Evolutionary conservation across 2,888 invertebrate species (phyloP), one percentile per base, ranked within the genome.

Genomic region (Ectobius pallidus): DNA sequence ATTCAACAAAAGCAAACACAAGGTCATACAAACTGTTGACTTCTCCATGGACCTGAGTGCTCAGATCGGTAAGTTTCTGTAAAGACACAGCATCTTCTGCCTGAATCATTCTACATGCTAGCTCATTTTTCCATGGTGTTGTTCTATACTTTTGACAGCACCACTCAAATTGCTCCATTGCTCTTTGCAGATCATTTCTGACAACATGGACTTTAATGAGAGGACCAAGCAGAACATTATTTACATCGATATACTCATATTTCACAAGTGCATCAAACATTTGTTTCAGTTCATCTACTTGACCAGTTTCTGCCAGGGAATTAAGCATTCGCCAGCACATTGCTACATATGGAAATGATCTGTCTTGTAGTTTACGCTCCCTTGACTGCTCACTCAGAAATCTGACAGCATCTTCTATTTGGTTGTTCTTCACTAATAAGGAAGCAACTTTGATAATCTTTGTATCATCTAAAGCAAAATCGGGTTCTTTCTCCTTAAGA

Each of bases 1-100:
- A 92, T 80, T 95, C 94, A 2, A 96, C 87, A 80, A 96, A 96
- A 1, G 92, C 89, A 61, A 94, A 87, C 3, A 94, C 93, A 77
- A 96, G 85, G 81, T 95, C 94, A 78, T 93, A 92, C 4, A 96
- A 86, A 76, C 94, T 92, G 80, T 94, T 94, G 49, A 92, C 89
- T 84, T 96, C 94, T 3, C 95, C 95, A 76, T 93, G 90, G 44
- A 92, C 87, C 79, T 87, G 85, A 0, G 93, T 93, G 77, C 91
- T 91, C 16, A 94, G 83, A 82, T 96, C 95, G 0, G 95, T 93
- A 18, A 96, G 81, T 82, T 88, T 89, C 81, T 96, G 95, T n/a
- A 96, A 83, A 77, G 88, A 89, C 0, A 87, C 86, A 0, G 94
- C 92, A 81, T 96, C 93, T 81, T 94, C 94, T 0, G 85, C 83